These are phyloP conservation scores for Phycodurus eques DNA, from an alignment of 2,113 vertebrate genomes.

Conservation along the genomic window DNA sequence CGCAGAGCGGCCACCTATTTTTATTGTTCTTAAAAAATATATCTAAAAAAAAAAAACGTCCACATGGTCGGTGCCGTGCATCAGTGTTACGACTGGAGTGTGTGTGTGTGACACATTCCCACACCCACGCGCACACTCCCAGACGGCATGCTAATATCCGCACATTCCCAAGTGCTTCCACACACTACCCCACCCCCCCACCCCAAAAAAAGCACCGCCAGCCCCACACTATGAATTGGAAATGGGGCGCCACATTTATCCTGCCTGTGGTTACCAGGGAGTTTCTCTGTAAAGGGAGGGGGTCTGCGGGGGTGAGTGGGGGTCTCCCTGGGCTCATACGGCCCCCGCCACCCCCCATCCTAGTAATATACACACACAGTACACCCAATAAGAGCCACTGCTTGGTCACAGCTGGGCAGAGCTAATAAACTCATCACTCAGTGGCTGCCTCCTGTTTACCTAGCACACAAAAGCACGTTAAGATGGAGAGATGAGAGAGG, in stretches of 20 bases:
- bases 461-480: constrained; percentile 41
- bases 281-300: constrained; percentile 39
- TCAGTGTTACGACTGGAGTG: neutral
- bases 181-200: neutral
- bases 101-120: constrained; percentile 24
- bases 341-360: constrained; percentile 20
- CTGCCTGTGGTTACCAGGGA: constrained; percentile 66
- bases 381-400: constrained; percentile 54
- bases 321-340: constrained; percentile 28
- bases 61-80: neutral
- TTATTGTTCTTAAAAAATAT: neutral
- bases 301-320: constrained; percentile 10
- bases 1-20: no score
- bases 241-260: constrained; percentile 52
- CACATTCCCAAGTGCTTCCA: neutral
- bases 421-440: constrained; percentile 76
- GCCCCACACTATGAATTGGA: constrained; percentile 30
- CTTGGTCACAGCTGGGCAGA: constrained; percentile 71
- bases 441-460: constrained; percentile 51
- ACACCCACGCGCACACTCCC: neutral
- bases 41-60: neutral
- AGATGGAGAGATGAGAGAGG: neutral
- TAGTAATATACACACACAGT: constrained; percentile 4
- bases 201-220: neutral
- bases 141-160: constrained; percentile 9